Conservation (phyloP, 2,888 invertebrate genomes). For the Ptilodon capucinus region DNA sequence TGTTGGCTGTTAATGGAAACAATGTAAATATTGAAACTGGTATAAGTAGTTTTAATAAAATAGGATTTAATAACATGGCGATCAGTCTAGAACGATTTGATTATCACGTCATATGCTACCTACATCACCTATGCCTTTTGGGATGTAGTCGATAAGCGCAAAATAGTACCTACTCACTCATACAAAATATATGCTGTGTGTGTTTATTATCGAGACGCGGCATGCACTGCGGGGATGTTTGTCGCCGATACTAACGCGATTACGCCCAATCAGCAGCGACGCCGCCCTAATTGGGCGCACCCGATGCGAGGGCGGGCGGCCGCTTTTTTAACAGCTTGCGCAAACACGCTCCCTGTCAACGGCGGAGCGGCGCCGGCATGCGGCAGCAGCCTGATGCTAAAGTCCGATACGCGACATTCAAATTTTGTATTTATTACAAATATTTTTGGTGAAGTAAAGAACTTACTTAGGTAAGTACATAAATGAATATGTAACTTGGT, state of each 20-base stretch:
- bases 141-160: too few relatives aligned
- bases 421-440: slow-evolving; percentile 11
- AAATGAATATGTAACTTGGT: too few relatives aligned
- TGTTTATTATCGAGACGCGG: slow-evolving; percentile 32
- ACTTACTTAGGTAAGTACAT: too few relatives aligned
- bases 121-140: too few relatives aligned
- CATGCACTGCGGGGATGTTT: slow-evolving; percentile 50
- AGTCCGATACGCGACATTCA: slow-evolving; percentile 11
- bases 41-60: too few relatives aligned
- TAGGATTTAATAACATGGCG: too few relatives aligned
- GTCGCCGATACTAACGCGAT: slow-evolving; percentile 78
- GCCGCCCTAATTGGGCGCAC: slow-evolving; percentile 78
- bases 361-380: slow-evolving; percentile 10
- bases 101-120: too few relatives aligned
- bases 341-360: slow-evolving; percentile 55
- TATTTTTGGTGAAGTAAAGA: too few relatives aligned
- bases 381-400: slow-evolving; percentile 10
- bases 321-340: slow-evolving; percentile 76
- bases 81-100: too few relatives aligned
- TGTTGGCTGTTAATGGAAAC: too few relatives aligned
- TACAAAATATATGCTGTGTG: slow-evolving; percentile 13
- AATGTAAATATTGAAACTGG: too few relatives aligned
- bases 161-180: too few relatives aligned
- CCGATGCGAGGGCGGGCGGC: slow-evolving; percentile 71
- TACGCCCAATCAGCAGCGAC: slow-evolving; percentile 79